Evolutionary conservation across 2,888 invertebrate genomes (phyloP).

Genomic region (Drosophila meridionalis): DNA sequence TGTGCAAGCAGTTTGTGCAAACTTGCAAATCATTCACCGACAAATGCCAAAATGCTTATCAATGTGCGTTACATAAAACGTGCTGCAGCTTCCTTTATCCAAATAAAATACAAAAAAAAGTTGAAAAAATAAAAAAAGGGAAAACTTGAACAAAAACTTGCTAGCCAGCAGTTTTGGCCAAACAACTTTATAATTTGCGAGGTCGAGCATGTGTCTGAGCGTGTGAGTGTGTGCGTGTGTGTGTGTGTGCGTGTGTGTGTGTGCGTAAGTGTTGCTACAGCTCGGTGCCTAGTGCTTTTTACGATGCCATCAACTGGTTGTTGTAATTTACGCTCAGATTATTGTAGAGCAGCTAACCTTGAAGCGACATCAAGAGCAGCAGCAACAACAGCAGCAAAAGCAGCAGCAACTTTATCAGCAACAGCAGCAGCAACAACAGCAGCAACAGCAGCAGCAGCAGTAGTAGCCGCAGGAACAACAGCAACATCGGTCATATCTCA

Average conservation of each 20-base stretch:
- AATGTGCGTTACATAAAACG: constrained; percentile 75
- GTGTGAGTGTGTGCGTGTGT: constrained; percentile 11
- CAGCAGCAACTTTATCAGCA: constrained; percentile 29
- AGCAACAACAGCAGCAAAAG: background rate
- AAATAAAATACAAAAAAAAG: constrained; percentile 12
- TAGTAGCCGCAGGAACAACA: constrained; percentile 8
- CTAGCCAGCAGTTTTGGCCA: constrained; percentile 73
- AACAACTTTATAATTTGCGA: constrained; percentile 78
- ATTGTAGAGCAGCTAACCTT: constrained; percentile 50
- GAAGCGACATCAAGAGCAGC: constrained; percentile 21
- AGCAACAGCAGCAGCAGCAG: background rate
- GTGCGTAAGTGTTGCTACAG: constrained; percentile 9
- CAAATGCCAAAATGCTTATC: constrained; percentile 76
- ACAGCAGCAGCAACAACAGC: constrained; percentile 16
- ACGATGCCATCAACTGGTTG: constrained; percentile 75
- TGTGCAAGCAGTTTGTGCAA: constrained; percentile 67
- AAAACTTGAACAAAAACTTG: constrained; percentile 65
- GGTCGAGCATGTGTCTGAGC: constrained; percentile 55
- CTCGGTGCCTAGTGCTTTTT: constrained; percentile 64
- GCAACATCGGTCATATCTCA: constrained; percentile 57
- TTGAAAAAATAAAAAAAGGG: constrained; percentile 16
- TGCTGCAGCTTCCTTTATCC: constrained; percentile 53
- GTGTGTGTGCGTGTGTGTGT: constrained; percentile 1
- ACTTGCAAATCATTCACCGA: constrained; percentile 78
- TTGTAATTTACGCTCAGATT: constrained; percentile 66